A percentile compares a stretch with the other conserved stretches of the same genome.
Conservation (phyloP, 1,140 invertebrate genomes). For the Tribolium castaneum region DNA sequence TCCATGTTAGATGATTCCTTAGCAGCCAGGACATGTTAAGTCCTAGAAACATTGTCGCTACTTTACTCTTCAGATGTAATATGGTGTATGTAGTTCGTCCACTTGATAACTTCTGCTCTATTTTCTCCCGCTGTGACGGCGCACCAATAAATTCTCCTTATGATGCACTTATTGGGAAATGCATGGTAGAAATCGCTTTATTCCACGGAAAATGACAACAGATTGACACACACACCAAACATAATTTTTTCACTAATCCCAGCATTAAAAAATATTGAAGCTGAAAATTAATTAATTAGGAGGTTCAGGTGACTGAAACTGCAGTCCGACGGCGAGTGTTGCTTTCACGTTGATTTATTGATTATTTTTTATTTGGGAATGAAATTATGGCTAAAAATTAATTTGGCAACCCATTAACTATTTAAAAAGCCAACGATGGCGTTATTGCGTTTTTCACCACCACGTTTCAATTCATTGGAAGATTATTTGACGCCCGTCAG, state of each 20-base stretch:
- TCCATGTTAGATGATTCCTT: slow-evolving; percentile 62
- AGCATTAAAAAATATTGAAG: too few relatives aligned
- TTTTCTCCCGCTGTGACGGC: slow-evolving; percentile 7
- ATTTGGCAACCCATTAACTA: background rate
- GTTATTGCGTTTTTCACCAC: background rate
- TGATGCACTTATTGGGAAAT: too few relatives aligned
- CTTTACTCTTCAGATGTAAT: slow-evolving; percentile 34
- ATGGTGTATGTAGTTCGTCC: slow-evolving; percentile 33
- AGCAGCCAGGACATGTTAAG: slow-evolving; percentile 58
- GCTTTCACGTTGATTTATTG: too few relatives aligned
- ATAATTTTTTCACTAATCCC: too few relatives aligned
- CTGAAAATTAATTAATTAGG: too few relatives aligned
- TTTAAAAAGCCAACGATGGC: background rate
- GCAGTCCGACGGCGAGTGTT: too few relatives aligned
- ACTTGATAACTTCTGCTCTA: slow-evolving; percentile 35
- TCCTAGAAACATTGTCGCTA: slow-evolving; percentile 55
- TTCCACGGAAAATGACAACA: too few relatives aligned
- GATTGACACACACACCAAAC: too few relatives aligned
- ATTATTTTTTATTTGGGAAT: too few relatives aligned
- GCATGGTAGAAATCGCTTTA: too few relatives aligned
- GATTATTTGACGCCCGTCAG: slow-evolving; percentile 2
- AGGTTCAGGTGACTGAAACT: too few relatives aligned
- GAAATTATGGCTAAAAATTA: background rate
- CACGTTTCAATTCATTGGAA: slow-evolving; percentile 1
- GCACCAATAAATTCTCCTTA: background rate